A percentile compares a stretch with the other conserved stretches of the same genome.
phyloP scores from a whole-genome alignment of 2,797 vertebrate genomes.

The Cyclura pinguis region DNA sequence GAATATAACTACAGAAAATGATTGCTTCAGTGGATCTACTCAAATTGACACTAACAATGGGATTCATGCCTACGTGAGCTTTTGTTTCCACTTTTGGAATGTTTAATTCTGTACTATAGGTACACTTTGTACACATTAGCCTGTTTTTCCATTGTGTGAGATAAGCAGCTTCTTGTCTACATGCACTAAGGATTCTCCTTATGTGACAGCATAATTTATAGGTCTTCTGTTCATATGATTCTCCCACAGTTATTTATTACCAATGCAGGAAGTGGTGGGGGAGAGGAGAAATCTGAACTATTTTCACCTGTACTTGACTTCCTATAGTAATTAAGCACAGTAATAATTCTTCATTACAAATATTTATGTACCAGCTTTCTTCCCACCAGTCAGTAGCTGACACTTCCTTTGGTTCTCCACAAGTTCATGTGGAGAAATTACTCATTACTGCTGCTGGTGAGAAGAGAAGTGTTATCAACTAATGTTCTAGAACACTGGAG shows the following conservation, averaged over 20 bases:
- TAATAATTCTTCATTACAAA: background rate
- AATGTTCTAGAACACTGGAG: too few relatives aligned
- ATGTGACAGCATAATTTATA: background rate
- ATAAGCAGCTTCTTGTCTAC: too few relatives aligned
- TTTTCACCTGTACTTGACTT: background rate
- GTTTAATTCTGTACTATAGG: background rate
- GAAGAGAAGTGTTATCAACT: too few relatives aligned
- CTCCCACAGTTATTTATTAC: background rate
- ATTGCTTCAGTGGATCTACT: too few relatives aligned
- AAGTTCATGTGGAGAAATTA: background rate
- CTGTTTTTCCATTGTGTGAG: too few relatives aligned
- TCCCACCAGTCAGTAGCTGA: background rate
- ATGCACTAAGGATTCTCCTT: background rate
- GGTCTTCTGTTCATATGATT: too few relatives aligned
- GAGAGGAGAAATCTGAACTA: too few relatives aligned
- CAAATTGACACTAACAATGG: too few relatives aligned
- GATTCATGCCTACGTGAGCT: background rate
- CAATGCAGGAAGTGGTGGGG: background rate
- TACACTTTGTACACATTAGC: background rate
- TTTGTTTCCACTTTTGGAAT: background rate
- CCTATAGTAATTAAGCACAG: too few relatives aligned
- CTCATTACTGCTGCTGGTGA: too few relatives aligned
- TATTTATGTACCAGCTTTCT: too few relatives aligned
- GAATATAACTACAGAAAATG: too few relatives aligned
- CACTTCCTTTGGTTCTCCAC: background rate